Percentiles rank a stretch among this genome's conserved stretches.
These are phyloP conservation scores for Muntiacus muntjak DNA, from an alignment of 2,113 vertebrate species.

Conservation along the genomic window DNA sequence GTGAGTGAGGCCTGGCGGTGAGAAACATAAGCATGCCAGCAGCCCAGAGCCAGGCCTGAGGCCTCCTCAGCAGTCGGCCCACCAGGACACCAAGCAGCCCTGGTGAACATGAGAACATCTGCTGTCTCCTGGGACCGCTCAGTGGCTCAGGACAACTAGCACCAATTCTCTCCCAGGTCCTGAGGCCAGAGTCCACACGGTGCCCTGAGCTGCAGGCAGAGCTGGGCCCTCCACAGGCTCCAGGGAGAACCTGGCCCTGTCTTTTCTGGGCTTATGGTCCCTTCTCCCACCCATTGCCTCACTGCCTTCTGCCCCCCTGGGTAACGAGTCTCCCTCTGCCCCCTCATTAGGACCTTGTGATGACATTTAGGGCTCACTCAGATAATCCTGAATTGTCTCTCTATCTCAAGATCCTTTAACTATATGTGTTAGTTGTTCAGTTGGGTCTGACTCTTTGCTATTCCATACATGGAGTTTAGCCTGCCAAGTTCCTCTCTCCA, in stretches of 20 bases:
- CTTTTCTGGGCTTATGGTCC: background rate
- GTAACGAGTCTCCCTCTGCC: background rate
- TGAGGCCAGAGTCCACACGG: background rate
- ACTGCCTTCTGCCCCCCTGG: too few relatives aligned
- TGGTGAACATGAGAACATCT: rapidly evolving
- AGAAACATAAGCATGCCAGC: background rate
- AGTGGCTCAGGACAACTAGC: background rate
- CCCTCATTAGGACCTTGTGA: background rate
- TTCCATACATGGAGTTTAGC: background rate
- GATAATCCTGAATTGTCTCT: background rate
- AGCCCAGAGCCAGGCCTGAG: background rate
- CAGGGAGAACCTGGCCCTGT: background rate
- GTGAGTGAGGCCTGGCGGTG: background rate
- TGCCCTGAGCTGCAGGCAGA: background rate
- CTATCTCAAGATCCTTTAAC: background rate
- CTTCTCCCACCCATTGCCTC: background rate
- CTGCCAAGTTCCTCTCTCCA: background rate
- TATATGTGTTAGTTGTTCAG: background rate
- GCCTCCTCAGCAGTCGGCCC: rapidly evolving
- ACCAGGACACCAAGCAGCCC: rapidly evolving
- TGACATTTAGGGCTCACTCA: background rate
- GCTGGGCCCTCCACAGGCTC: background rate
- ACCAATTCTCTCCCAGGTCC: background rate
- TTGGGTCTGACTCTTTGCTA: background rate
- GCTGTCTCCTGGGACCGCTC: rapidly evolving